Evolutionary conservation across 2,113 vertebrate genomes (phyloP).

Genomic region (Dasypus novemcinctus): DNA sequence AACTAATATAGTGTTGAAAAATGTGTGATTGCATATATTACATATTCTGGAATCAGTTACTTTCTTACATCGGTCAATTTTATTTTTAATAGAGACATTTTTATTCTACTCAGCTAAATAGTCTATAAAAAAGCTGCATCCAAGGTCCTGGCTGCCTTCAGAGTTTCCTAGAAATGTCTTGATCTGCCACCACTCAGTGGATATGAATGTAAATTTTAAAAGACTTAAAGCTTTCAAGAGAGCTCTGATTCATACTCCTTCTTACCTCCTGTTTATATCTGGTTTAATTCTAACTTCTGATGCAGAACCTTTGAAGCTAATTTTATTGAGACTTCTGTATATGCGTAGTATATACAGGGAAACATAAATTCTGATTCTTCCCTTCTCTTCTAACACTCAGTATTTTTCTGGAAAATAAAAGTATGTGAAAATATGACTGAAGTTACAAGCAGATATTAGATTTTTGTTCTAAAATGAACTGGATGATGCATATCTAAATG

Average conservation of each 20-base stretch:
- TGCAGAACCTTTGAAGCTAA: conserved; percentile 66
- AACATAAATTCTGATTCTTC: conserved; percentile 32
- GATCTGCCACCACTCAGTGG: conserved; percentile 45
- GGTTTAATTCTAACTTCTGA: conserved; percentile 66
- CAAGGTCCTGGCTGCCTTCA: conserved; percentile 24
- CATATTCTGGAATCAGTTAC: conserved; percentile 29
- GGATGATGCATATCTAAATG: conserved; percentile 59
- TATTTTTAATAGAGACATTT: conserved; percentile 57
- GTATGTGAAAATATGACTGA: conserved; percentile 45
- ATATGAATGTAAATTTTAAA: conserved; percentile 58
- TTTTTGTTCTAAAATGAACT: conserved; percentile 64
- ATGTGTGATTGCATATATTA: conserved; percentile 15
- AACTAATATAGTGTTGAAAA: not conserved
- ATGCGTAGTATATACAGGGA: conserved; percentile 40
- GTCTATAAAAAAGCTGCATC: not conserved
- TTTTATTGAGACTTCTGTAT: conserved; percentile 55
- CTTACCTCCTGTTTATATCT: conserved; percentile 60
- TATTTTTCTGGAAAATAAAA: conserved; percentile 56
- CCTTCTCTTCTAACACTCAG: not conserved
- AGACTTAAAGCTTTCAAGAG: conserved; percentile 66
- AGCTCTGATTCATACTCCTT: conserved; percentile 56
- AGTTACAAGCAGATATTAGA: conserved; percentile 69
- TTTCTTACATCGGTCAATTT: conserved; percentile 43
- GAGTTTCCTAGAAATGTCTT: conserved; percentile 61
- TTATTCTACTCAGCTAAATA: conserved; percentile 48